phyloP scores from a whole-genome alignment of 2,797 vertebrate genomes.

The Choloepus didactylus region DNA sequence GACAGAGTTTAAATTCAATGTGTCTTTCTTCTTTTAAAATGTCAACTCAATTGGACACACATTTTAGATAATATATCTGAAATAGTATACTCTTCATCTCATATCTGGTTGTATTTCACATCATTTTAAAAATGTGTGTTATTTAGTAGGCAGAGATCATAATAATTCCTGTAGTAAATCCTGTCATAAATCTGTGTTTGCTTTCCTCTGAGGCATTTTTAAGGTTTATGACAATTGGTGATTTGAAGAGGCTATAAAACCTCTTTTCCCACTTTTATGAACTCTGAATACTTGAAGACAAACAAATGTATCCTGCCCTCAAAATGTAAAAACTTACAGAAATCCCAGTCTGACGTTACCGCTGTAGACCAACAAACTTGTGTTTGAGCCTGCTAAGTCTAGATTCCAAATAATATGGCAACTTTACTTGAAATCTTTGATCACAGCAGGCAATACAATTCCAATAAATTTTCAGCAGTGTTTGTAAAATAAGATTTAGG shows the following conservation, averaged over 20 bases:
- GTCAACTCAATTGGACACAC: background rate
- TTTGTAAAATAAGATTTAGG: background rate
- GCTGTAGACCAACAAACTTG: background rate
- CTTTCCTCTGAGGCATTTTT: slow-evolving; percentile 9
- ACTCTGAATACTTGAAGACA: slow-evolving; percentile 42
- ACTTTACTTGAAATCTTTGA: background rate
- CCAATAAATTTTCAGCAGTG: background rate
- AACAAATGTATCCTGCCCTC: background rate
- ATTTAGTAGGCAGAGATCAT: slow-evolving; percentile 23
- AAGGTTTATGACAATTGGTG: slow-evolving; percentile 27
- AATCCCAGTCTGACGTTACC: background rate
- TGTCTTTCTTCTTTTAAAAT: slow-evolving; percentile 43
- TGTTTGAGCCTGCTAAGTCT: background rate
- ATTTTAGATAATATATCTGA: slow-evolving; percentile 7
- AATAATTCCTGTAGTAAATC: slow-evolving; percentile 27
- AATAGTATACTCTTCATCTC: background rate
- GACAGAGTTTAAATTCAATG: slow-evolving; percentile 14
- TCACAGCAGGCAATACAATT: background rate
- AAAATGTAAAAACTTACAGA: background rate
- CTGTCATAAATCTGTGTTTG: background rate
- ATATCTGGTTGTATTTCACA: background rate
- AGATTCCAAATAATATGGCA: background rate
- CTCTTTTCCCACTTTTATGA: slow-evolving; percentile 29
- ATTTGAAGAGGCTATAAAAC: background rate
- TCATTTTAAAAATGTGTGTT: background rate